phyloP scores from a whole-genome alignment of 2,797 vertebrate species.

The Distichodus sexfasciatus region DNA sequence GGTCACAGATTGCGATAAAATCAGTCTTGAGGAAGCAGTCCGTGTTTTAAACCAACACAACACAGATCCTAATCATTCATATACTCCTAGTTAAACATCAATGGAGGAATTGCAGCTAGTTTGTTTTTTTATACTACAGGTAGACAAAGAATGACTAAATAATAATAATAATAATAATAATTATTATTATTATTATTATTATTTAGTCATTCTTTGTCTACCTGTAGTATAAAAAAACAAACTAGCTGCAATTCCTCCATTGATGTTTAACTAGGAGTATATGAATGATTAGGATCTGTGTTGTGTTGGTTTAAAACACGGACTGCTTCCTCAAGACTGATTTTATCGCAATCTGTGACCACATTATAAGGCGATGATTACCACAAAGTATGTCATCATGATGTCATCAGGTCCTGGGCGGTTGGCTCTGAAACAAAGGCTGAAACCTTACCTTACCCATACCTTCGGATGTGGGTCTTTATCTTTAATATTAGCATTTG shows the following conservation, averaged over 20 bases:
- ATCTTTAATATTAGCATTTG: too few relatives aligned
- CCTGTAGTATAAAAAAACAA: neutral
- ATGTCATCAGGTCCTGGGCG: too few relatives aligned
- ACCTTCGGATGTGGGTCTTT: too few relatives aligned
- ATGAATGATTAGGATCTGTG: neutral
- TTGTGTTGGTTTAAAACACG: neutral
- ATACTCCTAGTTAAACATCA: neutral
- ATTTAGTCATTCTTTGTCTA: too few relatives aligned
- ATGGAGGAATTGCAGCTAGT: neutral
- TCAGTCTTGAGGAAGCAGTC: neutral
- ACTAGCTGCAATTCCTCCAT: neutral
- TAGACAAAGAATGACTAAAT: too few relatives aligned
- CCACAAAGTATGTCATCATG: neutral
- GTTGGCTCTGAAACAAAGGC: too few relatives aligned
- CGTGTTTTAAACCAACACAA: neutral
- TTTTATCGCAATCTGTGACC: conserved; percentile 1
- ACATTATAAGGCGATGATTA: neutral
- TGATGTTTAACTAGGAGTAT: neutral
- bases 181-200: too few relatives aligned
- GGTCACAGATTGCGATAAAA: conserved; percentile 1
- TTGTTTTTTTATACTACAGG: neutral
- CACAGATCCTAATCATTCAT: neutral
- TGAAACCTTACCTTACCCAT: too few relatives aligned
- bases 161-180: too few relatives aligned
- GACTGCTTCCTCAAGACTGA: neutral